These are phyloP conservation scores for Bradypodion pumilum DNA, from an alignment of 2,797 vertebrate genomes.

Conservation along the genomic window DNA sequence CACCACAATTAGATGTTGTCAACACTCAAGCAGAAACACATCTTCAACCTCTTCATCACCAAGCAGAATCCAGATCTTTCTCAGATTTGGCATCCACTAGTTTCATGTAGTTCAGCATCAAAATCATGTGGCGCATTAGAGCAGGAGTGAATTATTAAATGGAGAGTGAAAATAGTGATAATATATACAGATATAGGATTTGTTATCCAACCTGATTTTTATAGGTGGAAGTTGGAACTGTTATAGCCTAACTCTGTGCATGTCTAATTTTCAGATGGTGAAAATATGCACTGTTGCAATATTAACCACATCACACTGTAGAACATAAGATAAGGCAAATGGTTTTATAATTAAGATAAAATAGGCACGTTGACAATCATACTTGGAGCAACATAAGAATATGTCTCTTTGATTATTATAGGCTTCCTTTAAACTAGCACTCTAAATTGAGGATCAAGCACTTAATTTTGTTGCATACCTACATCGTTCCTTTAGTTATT, in stretches of 20 bases:
- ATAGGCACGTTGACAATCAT: slow-evolving; percentile 70
- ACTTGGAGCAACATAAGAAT: slow-evolving; percentile 61
- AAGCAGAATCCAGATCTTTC: slow-evolving; percentile 72
- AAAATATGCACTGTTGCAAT: slow-evolving; percentile 56
- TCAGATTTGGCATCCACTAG: slow-evolving; percentile 76
- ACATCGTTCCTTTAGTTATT: slow-evolving; percentile 62
- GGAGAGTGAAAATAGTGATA: slow-evolving; percentile 54
- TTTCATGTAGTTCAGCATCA: slow-evolving; percentile 73
- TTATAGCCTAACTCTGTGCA: slow-evolving; percentile 51
- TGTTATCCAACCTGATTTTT: slow-evolving; percentile 58
- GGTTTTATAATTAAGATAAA: slow-evolving; percentile 68
- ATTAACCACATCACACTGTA: slow-evolving; percentile 54
- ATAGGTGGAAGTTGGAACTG: slow-evolving; percentile 50
- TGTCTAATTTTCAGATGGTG: slow-evolving; percentile 58
- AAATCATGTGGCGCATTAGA: slow-evolving; percentile 53
- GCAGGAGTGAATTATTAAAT: slow-evolving; percentile 35
- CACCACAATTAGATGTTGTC: slow-evolving; percentile 67
- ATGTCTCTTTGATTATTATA: slow-evolving; percentile 62
- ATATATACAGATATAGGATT: slow-evolving; percentile 50
- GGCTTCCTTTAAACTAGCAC: slow-evolving; percentile 49
- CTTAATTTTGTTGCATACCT: slow-evolving; percentile 64
- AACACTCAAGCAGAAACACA: slow-evolving; percentile 65
- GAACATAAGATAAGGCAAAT: slow-evolving; percentile 79
- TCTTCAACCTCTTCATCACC: slow-evolving; percentile 73
- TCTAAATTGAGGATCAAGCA: slow-evolving; percentile 62